These are phyloP conservation scores for Cynocephalus volans DNA, from an alignment of 2,113 vertebrate genomes.

Conservation along the genomic window DNA sequence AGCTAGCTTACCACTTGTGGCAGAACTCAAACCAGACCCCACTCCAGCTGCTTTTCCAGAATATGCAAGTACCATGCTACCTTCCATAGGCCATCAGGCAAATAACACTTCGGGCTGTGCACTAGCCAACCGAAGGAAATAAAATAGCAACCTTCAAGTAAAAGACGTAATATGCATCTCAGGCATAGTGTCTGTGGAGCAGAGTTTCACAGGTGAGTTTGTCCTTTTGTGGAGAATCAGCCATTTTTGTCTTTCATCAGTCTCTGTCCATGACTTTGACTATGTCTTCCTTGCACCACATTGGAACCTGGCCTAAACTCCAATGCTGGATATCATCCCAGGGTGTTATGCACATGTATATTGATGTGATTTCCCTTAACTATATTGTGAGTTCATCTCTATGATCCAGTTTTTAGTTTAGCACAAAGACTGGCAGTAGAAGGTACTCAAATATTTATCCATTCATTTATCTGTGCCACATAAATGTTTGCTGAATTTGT, in stretches of 20 bases:
- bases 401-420: neutral
- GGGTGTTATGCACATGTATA: neutral
- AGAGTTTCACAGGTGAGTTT: neutral
- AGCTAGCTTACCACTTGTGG: neutral
- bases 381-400: neutral
- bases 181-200: neutral
- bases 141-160: neutral
- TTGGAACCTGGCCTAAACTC: neutral
- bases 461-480: slow-evolving; percentile 25
- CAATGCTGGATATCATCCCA: neutral
- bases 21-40: neutral
- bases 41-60: neutral
- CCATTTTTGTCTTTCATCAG: neutral
- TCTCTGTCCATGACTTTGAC: neutral
- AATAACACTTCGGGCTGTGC: neutral
- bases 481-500: slow-evolving; percentile 31
- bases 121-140: neutral
- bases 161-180: neutral
- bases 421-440: neutral
- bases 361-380: neutral
- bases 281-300: neutral
- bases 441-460: neutral
- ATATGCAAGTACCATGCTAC: neutral
- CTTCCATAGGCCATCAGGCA: neutral
- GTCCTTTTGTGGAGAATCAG: neutral